Evolutionary conservation across 2,888 invertebrate species (phyloP).

Genomic region (Perizoma flavofasciatum): DNA sequence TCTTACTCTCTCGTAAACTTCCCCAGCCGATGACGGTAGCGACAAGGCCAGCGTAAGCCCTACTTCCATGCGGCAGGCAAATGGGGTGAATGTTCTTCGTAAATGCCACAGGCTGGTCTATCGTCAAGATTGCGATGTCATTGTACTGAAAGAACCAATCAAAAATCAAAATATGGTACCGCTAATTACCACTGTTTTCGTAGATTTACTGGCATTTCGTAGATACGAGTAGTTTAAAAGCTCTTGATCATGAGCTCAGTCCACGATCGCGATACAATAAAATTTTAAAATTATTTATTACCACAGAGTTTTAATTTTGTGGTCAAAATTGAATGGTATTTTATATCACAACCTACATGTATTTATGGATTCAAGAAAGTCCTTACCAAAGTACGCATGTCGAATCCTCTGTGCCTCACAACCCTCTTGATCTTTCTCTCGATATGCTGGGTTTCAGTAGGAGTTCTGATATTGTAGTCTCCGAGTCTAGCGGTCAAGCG

Average conservation of each 20-base stretch:
- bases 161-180: constrained; percentile 8
- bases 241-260: no score
- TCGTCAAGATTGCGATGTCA: constrained; percentile 91
- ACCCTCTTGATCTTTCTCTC: constrained; percentile 92
- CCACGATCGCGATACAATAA: no score
- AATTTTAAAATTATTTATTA: no score
- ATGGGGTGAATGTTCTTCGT: constrained; percentile 89
- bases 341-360: no score
- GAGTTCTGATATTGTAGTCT: constrained; percentile 92
- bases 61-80: constrained; percentile 87
- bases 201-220: not conserved
- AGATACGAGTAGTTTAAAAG: no score
- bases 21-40: constrained; percentile 96
- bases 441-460: constrained; percentile 89
- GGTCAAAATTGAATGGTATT: no score
- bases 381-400: constrained; percentile 89
- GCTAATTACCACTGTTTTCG: not conserved
- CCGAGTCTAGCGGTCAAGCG: constrained; percentile 91
- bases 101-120: constrained; percentile 90
- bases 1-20: constrained; percentile 89
- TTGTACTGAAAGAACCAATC: constrained; percentile 85
- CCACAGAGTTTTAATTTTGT: no score
- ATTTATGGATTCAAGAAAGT: no score
- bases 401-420: constrained; percentile 93
- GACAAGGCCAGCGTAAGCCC: constrained; percentile 86